Evolutionary conservation across 2,888 invertebrate genomes (phyloP).

Genomic region (Pocota personata): DNA sequence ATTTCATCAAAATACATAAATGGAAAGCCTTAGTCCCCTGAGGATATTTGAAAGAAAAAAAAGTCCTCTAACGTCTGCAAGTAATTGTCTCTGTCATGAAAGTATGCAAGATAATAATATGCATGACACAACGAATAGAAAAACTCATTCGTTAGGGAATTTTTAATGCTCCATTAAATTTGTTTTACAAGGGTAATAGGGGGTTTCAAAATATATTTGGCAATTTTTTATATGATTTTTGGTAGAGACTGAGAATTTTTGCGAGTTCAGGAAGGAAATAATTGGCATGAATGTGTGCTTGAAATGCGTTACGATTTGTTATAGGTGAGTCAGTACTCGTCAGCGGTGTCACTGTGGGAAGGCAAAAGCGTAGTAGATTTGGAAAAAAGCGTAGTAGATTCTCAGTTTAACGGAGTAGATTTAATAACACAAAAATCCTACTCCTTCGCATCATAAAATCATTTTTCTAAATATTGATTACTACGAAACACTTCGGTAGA

Average conservation of each 20-base stretch:
- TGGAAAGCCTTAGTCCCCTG: not conserved
- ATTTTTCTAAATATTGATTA: too few relatives aligned
- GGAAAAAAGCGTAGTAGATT: too few relatives aligned
- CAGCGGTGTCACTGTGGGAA: too few relatives aligned
- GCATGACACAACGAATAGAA: not conserved
- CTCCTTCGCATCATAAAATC: too few relatives aligned
- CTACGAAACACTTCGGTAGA: too few relatives aligned
- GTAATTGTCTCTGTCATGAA: not conserved
- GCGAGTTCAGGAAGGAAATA: not conserved
- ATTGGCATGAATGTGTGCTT: too few relatives aligned
- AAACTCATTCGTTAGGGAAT: not conserved
- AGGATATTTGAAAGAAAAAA: not conserved
- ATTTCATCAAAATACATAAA: not conserved
- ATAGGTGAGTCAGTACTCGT: too few relatives aligned
- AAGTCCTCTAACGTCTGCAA: not conserved
- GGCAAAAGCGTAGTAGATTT: too few relatives aligned
- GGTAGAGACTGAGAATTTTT: not conserved
- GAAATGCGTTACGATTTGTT: too few relatives aligned
- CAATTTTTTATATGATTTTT: not conserved
- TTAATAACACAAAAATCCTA: too few relatives aligned
- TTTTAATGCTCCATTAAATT: conserved; percentile 3
- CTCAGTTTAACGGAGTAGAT: too few relatives aligned
- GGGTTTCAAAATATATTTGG: not conserved
- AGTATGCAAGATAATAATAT: not conserved
- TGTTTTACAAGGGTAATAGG: not conserved